Evolutionary conservation across 2,113 vertebrate species (phyloP), one percentile per base, ranked within the genome.

Genomic region (Mohoua ochrocephala): DNA sequence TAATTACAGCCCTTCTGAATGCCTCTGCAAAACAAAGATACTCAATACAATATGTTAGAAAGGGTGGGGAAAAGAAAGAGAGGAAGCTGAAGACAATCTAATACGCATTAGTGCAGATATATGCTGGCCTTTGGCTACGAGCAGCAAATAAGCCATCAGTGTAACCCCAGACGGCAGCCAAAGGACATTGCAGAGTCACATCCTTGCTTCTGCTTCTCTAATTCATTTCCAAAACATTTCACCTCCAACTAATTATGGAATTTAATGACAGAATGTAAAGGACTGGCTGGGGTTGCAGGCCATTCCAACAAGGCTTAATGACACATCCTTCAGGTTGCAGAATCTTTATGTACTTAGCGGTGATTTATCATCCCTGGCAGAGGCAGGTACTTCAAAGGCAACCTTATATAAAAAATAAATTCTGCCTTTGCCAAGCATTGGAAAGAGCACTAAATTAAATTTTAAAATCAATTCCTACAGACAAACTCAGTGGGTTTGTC

Each of bases 311-410:
- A 88, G 87, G 73, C 39, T 97, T 96, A 95, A 91, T 91, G 96
- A 97, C 68, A 83, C 47, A 91, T 89, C 93, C 73, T 97, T 95
- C 87, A 97, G 85, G 91, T 93, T 94, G 91, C 81, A 96, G 91
- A 96, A 96, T 80, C 65, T 88, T 91, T 95, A 95, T 78, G 79
- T 91, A 81, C 76, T 95, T 95, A 96, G 89, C 63, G 93, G 50
- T 94, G 91, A 97, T 92, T 96, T 97, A 97, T 91, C 96, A 83
- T 96, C 85, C 69, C 82, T 96, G 96, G 96, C 87, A 97, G 97
- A 93, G 94, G 75, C 95, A 97, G 92, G 81, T 87, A 96, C 74
- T 96, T 94, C 96, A 97, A 96, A 97, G 93, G 96, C 93, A 98
- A 97, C 82, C 83, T 94, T 47, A 97, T 78, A 97, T 91, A 95